A percentile compares a stretch with the other conserved stretches of the same genome.
phyloP scores from a whole-genome alignment of 2,113 vertebrate genomes.

The Delphinus delphis region DNA sequence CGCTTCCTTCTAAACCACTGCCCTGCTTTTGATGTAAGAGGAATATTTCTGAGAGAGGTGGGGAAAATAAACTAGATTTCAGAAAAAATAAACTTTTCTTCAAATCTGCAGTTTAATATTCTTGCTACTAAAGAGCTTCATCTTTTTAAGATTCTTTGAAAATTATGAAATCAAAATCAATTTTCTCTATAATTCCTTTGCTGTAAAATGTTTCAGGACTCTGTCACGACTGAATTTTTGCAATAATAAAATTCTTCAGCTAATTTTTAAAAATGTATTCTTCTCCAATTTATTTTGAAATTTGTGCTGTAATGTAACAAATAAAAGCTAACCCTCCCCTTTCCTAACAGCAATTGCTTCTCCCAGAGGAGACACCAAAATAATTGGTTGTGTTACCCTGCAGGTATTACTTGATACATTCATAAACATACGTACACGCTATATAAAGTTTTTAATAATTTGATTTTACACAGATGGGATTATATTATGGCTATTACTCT shows the following conservation, averaged over 20 bases:
- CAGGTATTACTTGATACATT: background rate
- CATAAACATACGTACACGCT: background rate
- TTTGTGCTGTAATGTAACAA: background rate
- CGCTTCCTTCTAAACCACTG: background rate
- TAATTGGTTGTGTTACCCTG: background rate
- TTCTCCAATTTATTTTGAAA: background rate
- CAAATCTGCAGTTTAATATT: background rate
- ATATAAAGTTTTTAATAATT: background rate
- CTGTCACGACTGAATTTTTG: background rate
- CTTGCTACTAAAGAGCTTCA: background rate
- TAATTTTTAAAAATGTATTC: background rate
- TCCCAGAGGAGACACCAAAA: background rate
- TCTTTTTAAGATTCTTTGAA: background rate
- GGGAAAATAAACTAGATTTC: background rate
- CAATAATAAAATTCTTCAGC: background rate
- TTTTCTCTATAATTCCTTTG: background rate
- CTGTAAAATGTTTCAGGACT: background rate
- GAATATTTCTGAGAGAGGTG: background rate
- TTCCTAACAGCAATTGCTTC: background rate
- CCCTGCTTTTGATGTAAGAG: background rate
- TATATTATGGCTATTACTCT: background rate
- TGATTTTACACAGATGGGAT: conserved; percentile 12
- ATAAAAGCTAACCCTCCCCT: background rate
- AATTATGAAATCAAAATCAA: background rate
- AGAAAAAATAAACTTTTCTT: background rate